phyloP scores from a whole-genome alignment of 1,140 invertebrate species.

The Anoplolepis gracilipes region DNA sequence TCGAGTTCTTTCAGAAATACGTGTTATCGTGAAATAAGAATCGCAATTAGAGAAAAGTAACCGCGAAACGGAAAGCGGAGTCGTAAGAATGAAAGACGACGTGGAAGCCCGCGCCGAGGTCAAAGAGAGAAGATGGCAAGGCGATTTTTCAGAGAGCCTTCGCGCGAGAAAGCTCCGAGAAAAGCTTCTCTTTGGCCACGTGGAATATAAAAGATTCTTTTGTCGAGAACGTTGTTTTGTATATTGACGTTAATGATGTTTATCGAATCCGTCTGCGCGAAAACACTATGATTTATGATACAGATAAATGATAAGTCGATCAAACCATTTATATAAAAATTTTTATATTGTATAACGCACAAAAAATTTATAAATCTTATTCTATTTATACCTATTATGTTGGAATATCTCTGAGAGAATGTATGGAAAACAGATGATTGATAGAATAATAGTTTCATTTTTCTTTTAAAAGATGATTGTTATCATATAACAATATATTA shows the following conservation, averaged over 20 bases:
- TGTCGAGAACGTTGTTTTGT: neutral
- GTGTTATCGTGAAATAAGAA: conserved; percentile 40
- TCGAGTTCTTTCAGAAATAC: conserved; percentile 3
- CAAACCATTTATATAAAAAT: neutral
- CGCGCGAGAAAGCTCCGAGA: conserved; percentile 15
- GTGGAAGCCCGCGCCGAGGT: conserved; percentile 19
- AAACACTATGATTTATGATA: neutral
- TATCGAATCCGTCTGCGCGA: neutral
- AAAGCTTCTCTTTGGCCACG: neutral
- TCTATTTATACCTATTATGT: neutral
- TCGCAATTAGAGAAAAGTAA: conserved; percentile 64
- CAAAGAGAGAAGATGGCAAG: conserved; percentile 13
- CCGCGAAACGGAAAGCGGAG: conserved; percentile 26
- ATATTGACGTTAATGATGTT: neutral
- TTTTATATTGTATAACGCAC: too few relatives aligned
- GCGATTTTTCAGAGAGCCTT: conserved; percentile 63
- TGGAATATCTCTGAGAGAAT: neutral
- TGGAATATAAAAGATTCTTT: neutral
- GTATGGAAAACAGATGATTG: too few relatives aligned
- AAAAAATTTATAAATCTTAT: too few relatives aligned
- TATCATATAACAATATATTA: neutral
- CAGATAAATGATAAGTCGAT: neutral
- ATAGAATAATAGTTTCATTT: neutral
- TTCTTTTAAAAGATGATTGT: neutral
- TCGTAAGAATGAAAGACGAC: conserved; percentile 55